Evolutionary conservation across 2,113 vertebrate genomes (phyloP).

Genomic region (Sciurus niger): DNA sequence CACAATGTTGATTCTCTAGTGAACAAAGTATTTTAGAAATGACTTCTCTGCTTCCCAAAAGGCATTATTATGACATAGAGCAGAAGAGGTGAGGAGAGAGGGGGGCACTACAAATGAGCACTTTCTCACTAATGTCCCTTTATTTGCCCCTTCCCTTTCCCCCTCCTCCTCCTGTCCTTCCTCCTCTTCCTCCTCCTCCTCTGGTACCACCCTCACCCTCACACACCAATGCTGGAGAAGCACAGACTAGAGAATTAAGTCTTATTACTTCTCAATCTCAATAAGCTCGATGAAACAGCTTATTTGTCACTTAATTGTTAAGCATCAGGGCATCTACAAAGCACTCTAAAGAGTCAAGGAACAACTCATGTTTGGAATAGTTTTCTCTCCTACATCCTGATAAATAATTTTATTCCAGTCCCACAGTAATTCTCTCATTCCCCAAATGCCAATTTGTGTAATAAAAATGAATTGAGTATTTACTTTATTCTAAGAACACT

Average conservation of each 20-base stretch:
- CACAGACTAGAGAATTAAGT: not conserved
- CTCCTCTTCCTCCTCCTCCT: too few relatives aligned
- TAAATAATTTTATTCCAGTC: not conserved
- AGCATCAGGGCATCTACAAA: not conserved
- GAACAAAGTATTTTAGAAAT: not conserved
- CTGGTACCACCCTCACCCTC: not conserved
- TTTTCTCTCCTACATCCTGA: not conserved
- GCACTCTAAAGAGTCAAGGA: not conserved
- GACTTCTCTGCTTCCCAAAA: not conserved
- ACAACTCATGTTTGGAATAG: not conserved
- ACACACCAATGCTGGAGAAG: not conserved
- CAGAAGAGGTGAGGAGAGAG: not conserved
- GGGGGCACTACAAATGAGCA: not conserved
- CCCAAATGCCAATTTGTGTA: not conserved
- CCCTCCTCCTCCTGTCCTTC: not conserved
- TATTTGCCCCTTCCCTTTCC: not conserved
- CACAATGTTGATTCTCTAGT: not conserved
- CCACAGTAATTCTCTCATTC: not conserved
- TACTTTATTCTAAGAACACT: not conserved
- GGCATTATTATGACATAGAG: not conserved
- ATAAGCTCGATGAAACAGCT: not conserved
- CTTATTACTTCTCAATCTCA: not conserved
- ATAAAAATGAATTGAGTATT: not conserved
- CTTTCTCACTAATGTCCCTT: not conserved
- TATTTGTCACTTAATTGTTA: not conserved